Evolutionary conservation across 2,888 invertebrate species (phyloP).

Genomic region (Parascotia fuliginaria): DNA sequence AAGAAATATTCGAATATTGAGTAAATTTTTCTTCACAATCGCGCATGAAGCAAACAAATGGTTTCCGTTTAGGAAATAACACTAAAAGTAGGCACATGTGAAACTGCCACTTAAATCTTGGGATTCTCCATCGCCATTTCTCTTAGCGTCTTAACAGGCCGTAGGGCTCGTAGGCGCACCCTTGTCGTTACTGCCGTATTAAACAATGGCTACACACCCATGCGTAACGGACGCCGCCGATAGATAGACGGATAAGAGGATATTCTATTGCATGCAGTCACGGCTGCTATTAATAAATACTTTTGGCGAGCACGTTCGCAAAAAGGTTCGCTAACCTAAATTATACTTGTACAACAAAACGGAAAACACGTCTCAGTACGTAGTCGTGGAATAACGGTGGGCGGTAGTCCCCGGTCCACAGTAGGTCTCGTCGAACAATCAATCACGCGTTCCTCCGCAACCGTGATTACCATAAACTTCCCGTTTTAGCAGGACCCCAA

Average conservation of each 20-base stretch:
- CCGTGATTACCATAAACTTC: conserved; percentile 84
- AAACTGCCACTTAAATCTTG: conserved; percentile 84
- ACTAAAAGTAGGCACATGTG: conserved; percentile 85
- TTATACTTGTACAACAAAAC: conserved; percentile 41
- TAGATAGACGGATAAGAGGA: conserved; percentile 40
- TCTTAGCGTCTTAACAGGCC: conserved; percentile 72
- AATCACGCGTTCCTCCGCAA: conserved; percentile 77
- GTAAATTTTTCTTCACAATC: conserved; percentile 73
- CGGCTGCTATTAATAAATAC: conserved; percentile 42
- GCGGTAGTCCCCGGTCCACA: conserved; percentile 52
- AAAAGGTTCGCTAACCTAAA: conserved; percentile 39
- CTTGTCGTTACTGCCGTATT: conserved; percentile 67
- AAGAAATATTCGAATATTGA: conserved; percentile 60
- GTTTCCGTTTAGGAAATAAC: conserved; percentile 84
- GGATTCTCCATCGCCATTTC: conserved; percentile 82
- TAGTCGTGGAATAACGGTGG: conserved; percentile 32
- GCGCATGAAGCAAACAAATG: conserved; percentile 80
- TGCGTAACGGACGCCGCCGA: conserved; percentile 41
- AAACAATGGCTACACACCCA: conserved; percentile 61
- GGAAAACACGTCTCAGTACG: conserved; percentile 47
- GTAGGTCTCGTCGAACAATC: conserved; percentile 71
- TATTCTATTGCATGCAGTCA: conserved; percentile 43
- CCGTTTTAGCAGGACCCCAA: conserved; percentile 79
- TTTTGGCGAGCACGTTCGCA: conserved; percentile 34
- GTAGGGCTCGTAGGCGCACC: conserved; percentile 56